Evolutionary conservation across 2,113 vertebrate species (phyloP), one percentile per base, ranked within the genome.

Genomic region (Xiphophorus couchianus): DNA sequence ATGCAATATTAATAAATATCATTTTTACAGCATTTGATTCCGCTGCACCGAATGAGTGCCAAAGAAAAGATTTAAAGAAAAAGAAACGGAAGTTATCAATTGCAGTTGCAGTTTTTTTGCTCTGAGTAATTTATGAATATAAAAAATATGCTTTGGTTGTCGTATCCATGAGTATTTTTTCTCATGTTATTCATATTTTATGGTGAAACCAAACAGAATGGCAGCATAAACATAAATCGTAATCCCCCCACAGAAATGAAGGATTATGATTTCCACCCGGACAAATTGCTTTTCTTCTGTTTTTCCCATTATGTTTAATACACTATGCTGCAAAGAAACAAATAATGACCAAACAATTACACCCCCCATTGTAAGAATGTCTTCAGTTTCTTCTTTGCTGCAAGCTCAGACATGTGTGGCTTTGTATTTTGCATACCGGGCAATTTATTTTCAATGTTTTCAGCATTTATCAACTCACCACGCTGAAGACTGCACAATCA

Each of bases 321-420:
- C 51, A 75, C 61, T 72, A 33, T 86, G 54, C 71, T 77, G 68
- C 71, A 88, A 89, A 90, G 77, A 69, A 86, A 78, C 77, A 81
- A 83, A 78, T 85, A 83, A 90, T 84, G 48, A 81, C 77, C 65
- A 73, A 87, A 87, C 84, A 89, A 88, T 81, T 75, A 76, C 28
- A 28, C 7, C 69, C 51, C 44, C 78, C 63, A 82, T 87, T 88
- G 77, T 86, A 13, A 37, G 58, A 77, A n/a, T 44, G 5, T 77
- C 62, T 84, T 87, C 78, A 89, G 84, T 84, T 73, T 76, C 13
- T 74, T 42, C 70, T 42, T 70, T 76, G 67, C 79, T 76, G 39
- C 75, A 51, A 84, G 80, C 78, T 84, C 74, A 84, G 71, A 82
- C 86, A 79, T 73, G 64, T 74, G 76, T 64, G 62, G 39, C 39